Conservation (phyloP, 1,140 invertebrate genomes). For the Drosophila lowei region DNA sequence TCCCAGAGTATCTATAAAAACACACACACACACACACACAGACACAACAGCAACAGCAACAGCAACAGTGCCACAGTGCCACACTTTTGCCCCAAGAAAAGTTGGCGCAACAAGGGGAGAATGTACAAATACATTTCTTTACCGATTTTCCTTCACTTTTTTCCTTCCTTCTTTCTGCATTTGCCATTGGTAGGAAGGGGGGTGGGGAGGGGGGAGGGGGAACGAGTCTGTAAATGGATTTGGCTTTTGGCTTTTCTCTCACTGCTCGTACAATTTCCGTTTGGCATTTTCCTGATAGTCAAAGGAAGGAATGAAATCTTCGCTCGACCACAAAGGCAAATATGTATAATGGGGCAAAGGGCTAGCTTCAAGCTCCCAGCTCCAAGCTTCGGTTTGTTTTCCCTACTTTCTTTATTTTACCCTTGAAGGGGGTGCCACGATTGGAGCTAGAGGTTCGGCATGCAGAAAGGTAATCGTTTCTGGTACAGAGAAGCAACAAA, state of each 20-base stretch:
- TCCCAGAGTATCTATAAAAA: slow-evolving; percentile 36
- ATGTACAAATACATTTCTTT: slow-evolving; percentile 18
- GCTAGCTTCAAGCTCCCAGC: no score
- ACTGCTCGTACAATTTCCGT: slow-evolving; percentile 27
- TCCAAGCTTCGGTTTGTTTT: background rate
- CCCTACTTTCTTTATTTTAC: background rate
- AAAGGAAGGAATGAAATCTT: slow-evolving; percentile 26
- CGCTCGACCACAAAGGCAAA: slow-evolving; percentile 36
- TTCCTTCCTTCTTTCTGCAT: background rate
- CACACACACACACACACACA: slow-evolving; percentile 9
- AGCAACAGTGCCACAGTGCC: slow-evolving; percentile 1
- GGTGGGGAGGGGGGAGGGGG: slow-evolving; percentile 1
- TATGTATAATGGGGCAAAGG: slow-evolving; percentile 25
- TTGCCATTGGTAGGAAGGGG: slow-evolving; percentile 2
- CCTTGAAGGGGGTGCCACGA: no score
- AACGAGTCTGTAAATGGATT: slow-evolving; percentile 33
- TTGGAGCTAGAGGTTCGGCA: no score
- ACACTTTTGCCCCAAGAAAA: slow-evolving; percentile 32
- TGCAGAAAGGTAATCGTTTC: no score
- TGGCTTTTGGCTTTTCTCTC: slow-evolving; percentile 23
- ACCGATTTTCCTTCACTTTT: slow-evolving; percentile 11
- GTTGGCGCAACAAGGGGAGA: background rate
- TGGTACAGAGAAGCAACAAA: no score
- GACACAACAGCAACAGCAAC: slow-evolving; percentile 3
- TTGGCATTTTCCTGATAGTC: slow-evolving; percentile 8